Conservation (phyloP, 1,140 invertebrate genomes). For the Dendrolimus punctatus region DNA sequence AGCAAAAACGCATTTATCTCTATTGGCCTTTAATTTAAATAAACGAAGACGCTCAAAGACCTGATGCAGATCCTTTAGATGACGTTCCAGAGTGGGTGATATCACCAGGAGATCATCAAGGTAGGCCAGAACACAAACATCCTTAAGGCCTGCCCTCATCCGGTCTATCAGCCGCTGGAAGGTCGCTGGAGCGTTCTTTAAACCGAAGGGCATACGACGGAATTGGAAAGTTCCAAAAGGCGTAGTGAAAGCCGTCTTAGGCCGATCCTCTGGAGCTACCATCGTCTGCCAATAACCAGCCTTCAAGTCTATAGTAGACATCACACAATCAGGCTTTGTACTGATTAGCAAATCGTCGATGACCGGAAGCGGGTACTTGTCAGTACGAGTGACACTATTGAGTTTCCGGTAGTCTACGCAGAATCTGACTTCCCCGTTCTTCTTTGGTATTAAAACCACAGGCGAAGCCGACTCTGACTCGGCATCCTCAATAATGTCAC, state of each 20-base stretch:
- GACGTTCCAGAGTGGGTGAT: slow-evolving; percentile 35
- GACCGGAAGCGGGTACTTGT: slow-evolving; percentile 14
- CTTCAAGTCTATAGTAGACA: slow-evolving; percentile 9
- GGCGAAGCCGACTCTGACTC: slow-evolving; percentile 14
- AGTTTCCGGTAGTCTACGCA: slow-evolving; percentile 16
- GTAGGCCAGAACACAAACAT: slow-evolving; percentile 35
- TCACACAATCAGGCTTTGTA: slow-evolving; percentile 4
- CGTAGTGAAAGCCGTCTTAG: slow-evolving; percentile 6
- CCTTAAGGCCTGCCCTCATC: slow-evolving; percentile 13
- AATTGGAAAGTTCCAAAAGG: slow-evolving; percentile 4
- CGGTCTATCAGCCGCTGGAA: slow-evolving; percentile 56
- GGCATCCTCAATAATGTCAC: slow-evolving; percentile 10
- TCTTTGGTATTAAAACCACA: slow-evolving; percentile 17
- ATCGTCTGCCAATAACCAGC: slow-evolving; percentile 9
- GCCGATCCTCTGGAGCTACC: slow-evolving; percentile 3
- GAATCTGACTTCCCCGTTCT: slow-evolving; percentile 10
- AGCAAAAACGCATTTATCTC: slow-evolving; percentile 6
- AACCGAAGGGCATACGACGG: slow-evolving; percentile 43
- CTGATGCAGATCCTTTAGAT: slow-evolving; percentile 32
- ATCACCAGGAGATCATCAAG: slow-evolving; percentile 55
- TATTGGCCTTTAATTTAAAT: slow-evolving; percentile 16
- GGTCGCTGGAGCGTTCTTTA: slow-evolving; percentile 42
- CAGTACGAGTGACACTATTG: slow-evolving; percentile 11
- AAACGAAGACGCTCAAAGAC: slow-evolving; percentile 15
- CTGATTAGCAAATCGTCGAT: slow-evolving; percentile 11